Evolutionary conservation across 2,113 vertebrate genomes (phyloP), one percentile per base, ranked within the genome.

Genomic region (Carassius carassius): DNA sequence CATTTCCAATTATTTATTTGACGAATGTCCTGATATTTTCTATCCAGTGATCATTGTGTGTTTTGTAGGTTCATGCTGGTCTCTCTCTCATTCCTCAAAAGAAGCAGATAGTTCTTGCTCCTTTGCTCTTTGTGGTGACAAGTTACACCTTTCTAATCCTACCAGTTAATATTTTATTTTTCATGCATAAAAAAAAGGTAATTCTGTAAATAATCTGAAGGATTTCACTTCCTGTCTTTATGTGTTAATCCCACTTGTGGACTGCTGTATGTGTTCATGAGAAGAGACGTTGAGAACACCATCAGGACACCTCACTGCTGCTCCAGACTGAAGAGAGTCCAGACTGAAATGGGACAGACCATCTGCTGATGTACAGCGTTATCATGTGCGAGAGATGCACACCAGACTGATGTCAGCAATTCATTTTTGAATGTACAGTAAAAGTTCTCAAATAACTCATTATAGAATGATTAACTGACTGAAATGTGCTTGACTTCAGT

Each of bases 231-330:
- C 11, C 0, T 1, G 2, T 76, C 25, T 13, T 35, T 37, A 8
- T 37, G 0, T 63, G 56, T 63, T 79, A 12, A 79, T 47, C n/a
- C 78, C 58, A 0, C 56, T 63, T 3, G 21, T 44, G 78, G 35
- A 79, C 56, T 79, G 35, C 37, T 73, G 70, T 47, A 47, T 47
- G 70, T 73, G 5, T 47, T 73, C 37, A 47, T 73, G 12, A 73
- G 41, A 5, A 44, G 21, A 2, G 67, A 70, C 0, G 3, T 9
- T 11, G 72, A 49, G 74, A 77, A 77, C 23, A 54, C 17, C 23
- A 32, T 77, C 49, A 19, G 44, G 49, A 77, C 0, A 1, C 0
- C 14, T 79, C 58, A 5, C 32, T 44, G 77, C 35, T 79, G 58
- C 21, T 17, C 3, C 21, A 62, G 21, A 62, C 35, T 4, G 1